Evolutionary conservation across 2,113 vertebrate species (phyloP).

Genomic region (Scomber japonicus): DNA sequence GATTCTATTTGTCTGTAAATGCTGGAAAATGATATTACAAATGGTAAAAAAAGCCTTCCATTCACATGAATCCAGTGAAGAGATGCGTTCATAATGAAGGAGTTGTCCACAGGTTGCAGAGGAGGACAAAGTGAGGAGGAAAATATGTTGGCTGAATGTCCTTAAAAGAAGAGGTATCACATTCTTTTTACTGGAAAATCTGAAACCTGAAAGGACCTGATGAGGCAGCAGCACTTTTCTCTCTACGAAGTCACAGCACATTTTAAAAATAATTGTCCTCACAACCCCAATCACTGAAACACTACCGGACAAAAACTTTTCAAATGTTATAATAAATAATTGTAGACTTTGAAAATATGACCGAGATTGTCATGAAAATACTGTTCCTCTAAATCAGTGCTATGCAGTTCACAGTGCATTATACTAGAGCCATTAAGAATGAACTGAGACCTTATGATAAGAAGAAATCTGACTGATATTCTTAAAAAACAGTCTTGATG

Average conservation of each 20-base stretch:
- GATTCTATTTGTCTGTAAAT: neutral
- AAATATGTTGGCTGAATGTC: slow-evolving; percentile 18
- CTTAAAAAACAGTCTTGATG: too few relatives aligned
- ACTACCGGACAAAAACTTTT: too few relatives aligned
- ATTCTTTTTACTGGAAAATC: slow-evolving; percentile 52
- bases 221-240: neutral
- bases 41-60: too few relatives aligned
- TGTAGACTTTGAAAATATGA: neutral
- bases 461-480: too few relatives aligned
- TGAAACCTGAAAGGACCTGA: slow-evolving; percentile 1
- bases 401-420: too few relatives aligned
- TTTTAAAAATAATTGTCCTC: neutral
- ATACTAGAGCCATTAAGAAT: too few relatives aligned
- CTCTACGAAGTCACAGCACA: neutral
- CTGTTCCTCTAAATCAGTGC: too few relatives aligned
- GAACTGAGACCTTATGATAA: too few relatives aligned
- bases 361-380: too few relatives aligned
- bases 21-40: too few relatives aligned
- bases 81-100: neutral
- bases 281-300: neutral
- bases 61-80: too few relatives aligned
- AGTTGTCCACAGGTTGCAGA: neutral
- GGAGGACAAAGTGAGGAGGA: neutral
- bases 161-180: slow-evolving; percentile 24
- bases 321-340: too few relatives aligned